Base-by-base conservation (phyloP, 1,140 invertebrate species). In the Cyrtorhinus lividipennis region DNA sequence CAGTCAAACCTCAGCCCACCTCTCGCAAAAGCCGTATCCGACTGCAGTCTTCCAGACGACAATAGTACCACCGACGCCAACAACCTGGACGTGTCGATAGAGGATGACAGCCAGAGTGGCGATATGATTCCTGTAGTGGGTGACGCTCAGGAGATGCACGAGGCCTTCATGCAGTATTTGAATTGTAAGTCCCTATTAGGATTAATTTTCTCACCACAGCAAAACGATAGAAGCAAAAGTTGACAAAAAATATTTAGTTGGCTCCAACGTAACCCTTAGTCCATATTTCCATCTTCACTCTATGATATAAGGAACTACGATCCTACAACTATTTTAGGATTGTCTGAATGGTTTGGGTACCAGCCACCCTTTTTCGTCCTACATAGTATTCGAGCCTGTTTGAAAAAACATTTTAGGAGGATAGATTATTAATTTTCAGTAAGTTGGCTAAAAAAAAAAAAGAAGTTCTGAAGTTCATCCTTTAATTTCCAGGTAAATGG, bases 111-210 rank as follows among this genome's bases (percentile, higher is more conserved):
- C 15, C 5, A 8, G 5, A 15, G 5, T 38, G 15, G 15, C 15
- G 30, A 38, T 38, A 38, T 15, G 5, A 38, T 53, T 22, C 48
- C 48, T 10, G 20, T 22, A 13, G 48, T 53, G 5, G 8, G 38
- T 68, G 73, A 66, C 69, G 74, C 65, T 72, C 73, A n/a, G 75
- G 75, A 62, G 8, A 30, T 63, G 48, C 53, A 63, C 71, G 70
- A 12, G 69, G 74, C 25, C 75, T 73, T 66, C 66, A 75, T 2
- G 74, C 72, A 59, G 75, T 76, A 72, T 72, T 71, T 64, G 1
- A 64, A 26, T 45, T 45, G 59, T 64, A 27, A 25, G 59, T 64
- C 23, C 27, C 44, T 44, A 44, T 58, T 44, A 30, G 45, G 10
- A 20, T 15, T 13, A 53, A 53, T 53, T 12, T 20, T 15, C 12